Evolutionary conservation across 2,113 vertebrate genomes (phyloP), one percentile per base, ranked within the genome.

Genomic region (Reinhardtius hippoglossoides): DNA sequence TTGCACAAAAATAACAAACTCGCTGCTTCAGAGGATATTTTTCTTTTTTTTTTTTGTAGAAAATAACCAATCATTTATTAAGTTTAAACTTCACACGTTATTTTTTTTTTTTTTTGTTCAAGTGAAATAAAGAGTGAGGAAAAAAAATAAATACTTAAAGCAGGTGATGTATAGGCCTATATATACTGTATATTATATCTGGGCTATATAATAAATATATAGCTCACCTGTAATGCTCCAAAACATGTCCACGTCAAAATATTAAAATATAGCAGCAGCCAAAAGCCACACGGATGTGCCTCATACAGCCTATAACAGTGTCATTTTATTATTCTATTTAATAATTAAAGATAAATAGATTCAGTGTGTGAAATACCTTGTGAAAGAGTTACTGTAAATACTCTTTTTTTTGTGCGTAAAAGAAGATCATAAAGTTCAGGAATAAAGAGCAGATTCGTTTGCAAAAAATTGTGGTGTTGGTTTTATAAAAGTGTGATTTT

Each of bases 1-100:
- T 78, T 58, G 76, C 10, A 81, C 58, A 78, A 66, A 76, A 87
- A 81, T 58, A 76, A 68, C n/a, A 46, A 81, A 75, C 9, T 58
- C 27, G 61, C 37, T 50, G 31, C 18, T 61, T 21, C 72, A 62
- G 9, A 26, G n/a, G 24, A 40, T 54, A 31, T 31, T 31, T 31
- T 31, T 31, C 31, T 31, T 31, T 52, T 21, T 1, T 9, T n/a
- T n/a, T 48, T 18, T 70, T 82, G 91, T 92, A 86, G 26, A 92
- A 94, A 94, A 93, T 91, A 91, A 84, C 70, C 82, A 85, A 85
- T 92, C 44, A 88, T 94, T 94, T 94, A 94, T 95, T 94, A 74
- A 77, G 63, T 78, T 93, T 91, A 67, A 87, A 90, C 77, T 80
- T 91, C 92, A 94, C 90, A 94, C 93, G 80, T 80, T 84, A 78